Conservation (phyloP, 1,140 invertebrate species). For the Drosophila lini region DNA sequence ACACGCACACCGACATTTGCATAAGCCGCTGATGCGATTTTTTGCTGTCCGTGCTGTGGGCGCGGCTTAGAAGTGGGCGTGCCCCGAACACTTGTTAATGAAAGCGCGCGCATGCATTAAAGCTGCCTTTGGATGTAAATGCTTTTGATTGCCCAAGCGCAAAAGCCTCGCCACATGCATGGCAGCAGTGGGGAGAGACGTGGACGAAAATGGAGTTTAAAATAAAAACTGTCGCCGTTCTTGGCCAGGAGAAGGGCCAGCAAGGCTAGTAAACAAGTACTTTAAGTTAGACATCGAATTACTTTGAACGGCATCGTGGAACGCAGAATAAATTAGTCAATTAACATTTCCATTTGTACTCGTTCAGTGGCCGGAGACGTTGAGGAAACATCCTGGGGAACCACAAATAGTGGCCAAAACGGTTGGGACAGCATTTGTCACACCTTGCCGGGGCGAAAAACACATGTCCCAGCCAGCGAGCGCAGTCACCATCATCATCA, state of each 20-base stretch:
- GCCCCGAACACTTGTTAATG: slow-evolving; percentile 69
- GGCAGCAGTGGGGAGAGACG: slow-evolving; percentile 31
- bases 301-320: slow-evolving; percentile 45
- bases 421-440: slow-evolving; percentile 29
- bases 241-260: not conserved
- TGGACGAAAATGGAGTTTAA: slow-evolving; percentile 7
- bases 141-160: slow-evolving; percentile 79
- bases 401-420: slow-evolving; percentile 33
- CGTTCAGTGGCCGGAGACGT: slow-evolving; percentile 5
- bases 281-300: slow-evolving; percentile 40
- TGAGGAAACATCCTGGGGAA: not conserved
- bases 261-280: slow-evolving; percentile 49
- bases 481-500: slow-evolving; percentile 49
- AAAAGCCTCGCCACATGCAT: slow-evolving; percentile 64
- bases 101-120: slow-evolving; percentile 82
- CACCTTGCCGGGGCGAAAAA: slow-evolving; percentile 28
- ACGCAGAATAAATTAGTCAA: slow-evolving; percentile 70
- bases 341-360: slow-evolving; percentile 62
- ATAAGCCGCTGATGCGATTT: slow-evolving; percentile 82
- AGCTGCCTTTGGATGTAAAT: slow-evolving; percentile 68
- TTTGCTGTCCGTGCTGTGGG: slow-evolving; percentile 53
- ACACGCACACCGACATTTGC: slow-evolving; percentile 64
- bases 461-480: slow-evolving; percentile 29
- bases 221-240: slow-evolving; percentile 26
- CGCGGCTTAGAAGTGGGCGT: slow-evolving; percentile 75